These are phyloP conservation scores for Lepilemur septentrionalis DNA, from an alignment of 2,797 vertebrate species.

Conservation along the genomic window DNA sequence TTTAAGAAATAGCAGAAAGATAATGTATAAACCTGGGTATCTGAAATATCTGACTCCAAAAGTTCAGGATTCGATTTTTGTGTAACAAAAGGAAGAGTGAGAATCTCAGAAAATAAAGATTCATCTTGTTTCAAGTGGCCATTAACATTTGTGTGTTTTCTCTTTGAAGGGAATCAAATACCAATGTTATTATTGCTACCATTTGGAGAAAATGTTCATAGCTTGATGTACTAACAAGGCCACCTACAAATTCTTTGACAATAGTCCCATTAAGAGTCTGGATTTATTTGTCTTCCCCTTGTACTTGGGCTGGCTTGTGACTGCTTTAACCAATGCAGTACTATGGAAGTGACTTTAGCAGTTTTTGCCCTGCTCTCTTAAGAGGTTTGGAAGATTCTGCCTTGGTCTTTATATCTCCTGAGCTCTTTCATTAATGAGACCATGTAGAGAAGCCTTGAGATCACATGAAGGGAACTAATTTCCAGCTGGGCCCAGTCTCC, in stretches of 20 bases:
- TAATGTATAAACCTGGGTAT: neutral
- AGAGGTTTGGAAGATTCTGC: neutral
- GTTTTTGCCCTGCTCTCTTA: neutral
- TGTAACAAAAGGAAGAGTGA: neutral
- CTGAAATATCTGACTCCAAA: neutral
- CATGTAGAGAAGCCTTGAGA: neutral
- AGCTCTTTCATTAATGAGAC: neutral
- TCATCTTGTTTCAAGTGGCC: neutral
- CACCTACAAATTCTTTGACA: too few species aligned
- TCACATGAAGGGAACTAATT: neutral
- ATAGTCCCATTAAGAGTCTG: neutral
- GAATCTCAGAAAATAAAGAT: neutral
- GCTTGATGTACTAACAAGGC: neutral
- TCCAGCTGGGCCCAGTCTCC: neutral
- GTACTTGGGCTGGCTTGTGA: neutral
- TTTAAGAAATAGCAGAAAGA: neutral
- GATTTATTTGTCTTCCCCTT: neutral
- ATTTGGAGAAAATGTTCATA: neutral
- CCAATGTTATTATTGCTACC: neutral
- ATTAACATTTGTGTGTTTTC: neutral
- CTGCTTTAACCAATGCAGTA: neutral
- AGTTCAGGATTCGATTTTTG: neutral
- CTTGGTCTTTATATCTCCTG: neutral
- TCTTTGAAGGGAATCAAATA: neutral
- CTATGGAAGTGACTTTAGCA: neutral